Percentiles rank a stretch among this genome's conserved stretches.
phyloP scores from a whole-genome alignment of 2,113 vertebrate species.

The Xiphophorus hellerii region DNA sequence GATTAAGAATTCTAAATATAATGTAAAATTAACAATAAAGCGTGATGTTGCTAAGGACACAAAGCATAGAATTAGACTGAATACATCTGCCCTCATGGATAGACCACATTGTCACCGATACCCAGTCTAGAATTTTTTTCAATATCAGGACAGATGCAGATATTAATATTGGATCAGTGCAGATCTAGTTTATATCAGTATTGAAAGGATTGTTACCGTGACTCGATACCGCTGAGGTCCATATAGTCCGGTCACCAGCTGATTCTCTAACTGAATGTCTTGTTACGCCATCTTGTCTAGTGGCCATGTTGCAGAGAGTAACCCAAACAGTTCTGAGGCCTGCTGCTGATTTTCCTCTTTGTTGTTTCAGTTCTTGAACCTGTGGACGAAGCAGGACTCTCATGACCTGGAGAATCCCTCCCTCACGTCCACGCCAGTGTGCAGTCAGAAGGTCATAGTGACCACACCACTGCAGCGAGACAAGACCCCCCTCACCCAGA shows the following conservation, averaged over 20 bases:
- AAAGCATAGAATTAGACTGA: too few species aligned
- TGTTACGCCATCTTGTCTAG: neutral
- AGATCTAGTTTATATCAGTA: too few species aligned
- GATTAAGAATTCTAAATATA: too few species aligned
- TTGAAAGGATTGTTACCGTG: too few species aligned
- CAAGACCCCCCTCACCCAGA: constrained; percentile 93
- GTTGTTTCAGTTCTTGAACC: constrained; percentile 90
- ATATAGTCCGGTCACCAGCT: neutral
- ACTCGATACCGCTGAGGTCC: too few species aligned
- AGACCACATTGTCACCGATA: too few species aligned
- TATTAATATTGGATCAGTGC: too few species aligned
- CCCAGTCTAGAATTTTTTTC: too few species aligned
- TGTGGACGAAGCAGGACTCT: constrained; percentile 95
- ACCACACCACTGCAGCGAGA: constrained; percentile 95
- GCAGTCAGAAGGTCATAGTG: constrained; percentile 94
- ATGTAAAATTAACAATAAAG: too few species aligned
- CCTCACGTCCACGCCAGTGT: constrained; percentile 94
- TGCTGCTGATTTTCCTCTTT: neutral
- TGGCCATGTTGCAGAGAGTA: neutral
- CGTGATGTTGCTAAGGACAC: too few species aligned
- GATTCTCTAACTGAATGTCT: neutral
- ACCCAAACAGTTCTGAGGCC: neutral
- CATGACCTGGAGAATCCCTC: constrained; percentile 94
- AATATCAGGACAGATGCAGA: too few species aligned
- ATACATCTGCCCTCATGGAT: too few species aligned